phyloP scores from a whole-genome alignment of 2,888 invertebrate species.

The Hypena proboscidalis region DNA sequence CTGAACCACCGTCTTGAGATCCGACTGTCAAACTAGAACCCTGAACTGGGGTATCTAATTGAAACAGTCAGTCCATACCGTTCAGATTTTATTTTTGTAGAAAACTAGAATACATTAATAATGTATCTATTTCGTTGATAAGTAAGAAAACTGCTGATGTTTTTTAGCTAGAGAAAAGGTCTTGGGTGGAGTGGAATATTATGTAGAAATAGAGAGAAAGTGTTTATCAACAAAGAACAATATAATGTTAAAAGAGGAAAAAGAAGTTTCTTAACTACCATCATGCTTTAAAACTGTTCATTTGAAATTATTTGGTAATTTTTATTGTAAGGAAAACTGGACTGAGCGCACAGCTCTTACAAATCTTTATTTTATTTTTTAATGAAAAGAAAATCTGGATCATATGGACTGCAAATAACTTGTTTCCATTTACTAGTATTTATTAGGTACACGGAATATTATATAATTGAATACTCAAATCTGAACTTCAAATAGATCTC shows the following conservation, averaged over 20 bases:
- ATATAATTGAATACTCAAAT: not conserved
- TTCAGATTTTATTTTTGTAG: not conserved
- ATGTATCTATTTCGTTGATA: not conserved
- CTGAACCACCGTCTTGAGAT: conserved; percentile 81
- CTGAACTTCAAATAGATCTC: conserved; percentile 6
- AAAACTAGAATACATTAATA: too few relatives aligned
- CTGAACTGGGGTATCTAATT: conserved; percentile 23
- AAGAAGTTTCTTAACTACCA: too few relatives aligned
- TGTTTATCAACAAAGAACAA: too few relatives aligned
- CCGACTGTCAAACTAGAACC: conserved; percentile 67
- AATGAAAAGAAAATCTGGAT: conserved; percentile 10
- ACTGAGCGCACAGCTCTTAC: too few relatives aligned
- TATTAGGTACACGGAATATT: not conserved
- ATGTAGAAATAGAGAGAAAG: too few relatives aligned
- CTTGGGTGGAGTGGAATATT: too few relatives aligned
- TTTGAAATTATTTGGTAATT: too few relatives aligned
- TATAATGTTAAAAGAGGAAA: too few relatives aligned
- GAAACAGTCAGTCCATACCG: conserved; percentile 2
- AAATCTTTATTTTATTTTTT: too few relatives aligned
- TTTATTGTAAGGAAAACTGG: too few relatives aligned
- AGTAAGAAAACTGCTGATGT: not conserved
- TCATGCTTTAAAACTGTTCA: too few relatives aligned
- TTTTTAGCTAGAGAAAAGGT: too few relatives aligned
- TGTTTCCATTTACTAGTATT: not conserved
- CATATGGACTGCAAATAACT: not conserved